Percentiles rank a stretch among this genome's conserved stretches.
Evolutionary conservation across 2,888 invertebrate species (phyloP).

Genomic region (Mantis religiosa): DNA sequence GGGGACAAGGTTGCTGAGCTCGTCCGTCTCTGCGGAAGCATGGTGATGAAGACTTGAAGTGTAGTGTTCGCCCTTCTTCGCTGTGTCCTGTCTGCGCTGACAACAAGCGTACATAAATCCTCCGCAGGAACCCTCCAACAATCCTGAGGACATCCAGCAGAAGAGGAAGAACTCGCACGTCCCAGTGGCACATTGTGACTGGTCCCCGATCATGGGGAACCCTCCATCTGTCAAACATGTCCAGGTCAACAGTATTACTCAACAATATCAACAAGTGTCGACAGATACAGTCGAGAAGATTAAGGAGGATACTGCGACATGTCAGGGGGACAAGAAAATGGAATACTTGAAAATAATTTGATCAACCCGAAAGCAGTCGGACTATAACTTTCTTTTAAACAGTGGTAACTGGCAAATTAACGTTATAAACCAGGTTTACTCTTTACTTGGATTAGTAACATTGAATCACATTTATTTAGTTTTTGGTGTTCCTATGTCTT

Average conservation of each 20-base stretch:
- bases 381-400: no score
- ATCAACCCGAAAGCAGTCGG: no score
- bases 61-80: conserved; percentile 36
- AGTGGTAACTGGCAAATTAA: no score
- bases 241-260: neutral
- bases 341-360: no score
- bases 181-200: conserved; percentile 59
- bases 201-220: conserved; percentile 22
- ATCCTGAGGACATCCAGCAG: conserved; percentile 87
- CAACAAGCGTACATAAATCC: conserved; percentile 83
- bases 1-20: conserved; percentile 44
- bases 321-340: no score
- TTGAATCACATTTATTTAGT: no score
- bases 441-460: no score
- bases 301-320: no score
- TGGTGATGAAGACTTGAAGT: conserved; percentile 41
- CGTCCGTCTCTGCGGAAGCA: conserved; percentile 42
- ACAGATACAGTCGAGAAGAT: no score
- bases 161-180: conserved; percentile 87
- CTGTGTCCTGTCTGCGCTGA: conserved; percentile 47
- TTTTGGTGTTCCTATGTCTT: no score
- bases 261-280: no score
- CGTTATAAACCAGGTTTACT: no score
- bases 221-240: neutral
- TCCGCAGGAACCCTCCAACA: conserved; percentile 77